Percentiles rank a stretch among this genome's conserved stretches.
Evolutionary conservation across 2,797 vertebrate species (phyloP).

Genomic region (Pseudotriccus pelzelni): DNA sequence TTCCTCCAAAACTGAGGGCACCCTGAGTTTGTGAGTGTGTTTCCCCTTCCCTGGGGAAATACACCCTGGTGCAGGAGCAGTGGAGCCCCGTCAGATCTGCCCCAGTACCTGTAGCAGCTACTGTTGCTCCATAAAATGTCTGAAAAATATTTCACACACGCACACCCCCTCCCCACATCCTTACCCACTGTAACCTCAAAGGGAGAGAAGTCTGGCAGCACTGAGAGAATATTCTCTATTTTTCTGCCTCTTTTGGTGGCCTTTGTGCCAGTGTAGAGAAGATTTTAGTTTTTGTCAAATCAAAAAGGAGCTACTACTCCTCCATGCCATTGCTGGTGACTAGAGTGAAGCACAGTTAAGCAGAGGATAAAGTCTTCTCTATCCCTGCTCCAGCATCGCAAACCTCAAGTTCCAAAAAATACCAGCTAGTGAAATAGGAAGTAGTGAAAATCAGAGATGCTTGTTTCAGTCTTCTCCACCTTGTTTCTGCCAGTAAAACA

Average conservation of each 20-base stretch:
- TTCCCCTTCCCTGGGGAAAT: not conserved
- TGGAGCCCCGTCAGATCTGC: not conserved
- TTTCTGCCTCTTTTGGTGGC: not conserved
- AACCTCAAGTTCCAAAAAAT: not conserved
- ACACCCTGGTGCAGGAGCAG: not conserved
- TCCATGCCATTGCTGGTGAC: not conserved
- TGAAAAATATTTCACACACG: not conserved
- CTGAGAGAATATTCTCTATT: not conserved
- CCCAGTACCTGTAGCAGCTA: not conserved
- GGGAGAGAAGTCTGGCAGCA: not conserved
- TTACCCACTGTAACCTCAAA: not conserved
- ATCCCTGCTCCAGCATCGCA: not conserved
- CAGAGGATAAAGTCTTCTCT: not conserved
- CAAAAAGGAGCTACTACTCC: not conserved
- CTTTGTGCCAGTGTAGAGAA: not conserved
- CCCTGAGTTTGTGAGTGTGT: not conserved
- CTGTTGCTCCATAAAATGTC: not conserved
- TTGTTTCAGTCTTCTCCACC: not conserved
- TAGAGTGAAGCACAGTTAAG: not conserved
- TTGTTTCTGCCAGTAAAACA: not conserved
- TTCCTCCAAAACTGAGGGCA: not conserved
- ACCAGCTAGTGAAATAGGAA: not conserved
- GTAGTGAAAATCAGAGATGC: not conserved
- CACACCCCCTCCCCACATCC: accelerated
- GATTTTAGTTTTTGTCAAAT: not conserved